Conservation (phyloP, 2,113 vertebrate species). For the Indicator maculatus region DNA sequence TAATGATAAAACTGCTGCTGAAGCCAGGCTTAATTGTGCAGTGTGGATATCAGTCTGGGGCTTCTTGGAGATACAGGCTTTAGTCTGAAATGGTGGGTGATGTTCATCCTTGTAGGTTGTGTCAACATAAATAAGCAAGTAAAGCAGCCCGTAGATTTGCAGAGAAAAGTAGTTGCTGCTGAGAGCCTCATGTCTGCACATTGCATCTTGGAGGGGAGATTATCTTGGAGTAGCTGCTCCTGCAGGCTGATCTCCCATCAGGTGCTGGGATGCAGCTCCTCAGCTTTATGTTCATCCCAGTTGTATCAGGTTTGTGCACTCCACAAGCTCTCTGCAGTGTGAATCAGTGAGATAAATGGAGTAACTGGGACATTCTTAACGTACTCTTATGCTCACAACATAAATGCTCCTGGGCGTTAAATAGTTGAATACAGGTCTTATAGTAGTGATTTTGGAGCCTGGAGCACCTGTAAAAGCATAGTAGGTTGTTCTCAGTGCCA, state of each 20-base stretch:
- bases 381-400: background rate
- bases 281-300: background rate
- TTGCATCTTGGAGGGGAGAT: background rate
- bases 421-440: background rate
- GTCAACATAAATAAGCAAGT: too few species aligned
- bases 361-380: background rate
- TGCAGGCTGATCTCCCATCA: background rate
- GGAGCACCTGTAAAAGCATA: background rate
- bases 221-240: background rate
- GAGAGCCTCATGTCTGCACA: background rate
- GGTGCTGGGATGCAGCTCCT: background rate
- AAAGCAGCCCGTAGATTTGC: background rate
- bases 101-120: background rate
- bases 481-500: background rate
- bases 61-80: background rate
- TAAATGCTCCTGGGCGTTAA: background rate
- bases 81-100: background rate
- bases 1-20: background rate
- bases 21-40: background rate
- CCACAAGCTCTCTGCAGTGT: background rate
- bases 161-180: background rate
- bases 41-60: background rate
- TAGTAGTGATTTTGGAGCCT: background rate
- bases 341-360: background rate
- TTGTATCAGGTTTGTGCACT: background rate